A percentile compares a stretch with the other conserved stretches of the same genome.
Conservation (phyloP, 2,797 vertebrate species). For the Protonibea diacanthus region DNA sequence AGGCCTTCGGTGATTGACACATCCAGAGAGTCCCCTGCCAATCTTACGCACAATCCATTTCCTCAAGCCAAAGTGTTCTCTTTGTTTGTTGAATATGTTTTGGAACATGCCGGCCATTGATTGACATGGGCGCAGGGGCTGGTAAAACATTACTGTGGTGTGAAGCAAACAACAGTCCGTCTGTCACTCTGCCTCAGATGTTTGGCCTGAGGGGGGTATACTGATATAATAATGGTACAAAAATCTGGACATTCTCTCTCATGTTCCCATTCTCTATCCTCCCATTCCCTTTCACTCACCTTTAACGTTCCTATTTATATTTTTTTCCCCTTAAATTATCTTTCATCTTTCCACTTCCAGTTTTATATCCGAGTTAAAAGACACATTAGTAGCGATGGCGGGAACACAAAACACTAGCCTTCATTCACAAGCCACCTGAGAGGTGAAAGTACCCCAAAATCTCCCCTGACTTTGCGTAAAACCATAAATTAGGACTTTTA, state of each 20-base stretch:
- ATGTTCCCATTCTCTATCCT: conserved; percentile 63
- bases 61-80: conserved; percentile 87
- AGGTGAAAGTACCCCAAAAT: conserved; percentile 2
- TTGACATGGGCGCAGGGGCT: conserved; percentile 87
- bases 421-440: neutral
- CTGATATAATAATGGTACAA: conserved; percentile 74
- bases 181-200: conserved; percentile 85
- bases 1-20: conserved; percentile 75
- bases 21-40: conserved; percentile 76
- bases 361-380: neutral
- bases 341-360: conserved; percentile 15
- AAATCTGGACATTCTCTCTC: conserved; percentile 65
- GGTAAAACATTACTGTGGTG: conserved; percentile 87
- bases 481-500: neutral
- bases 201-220: conserved; percentile 82
- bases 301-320: conserved; percentile 7
- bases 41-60: conserved; percentile 81
- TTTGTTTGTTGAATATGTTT: conserved; percentile 90
- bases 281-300: conserved; percentile 32
- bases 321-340: conserved; percentile 15
- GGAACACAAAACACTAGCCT: neutral
- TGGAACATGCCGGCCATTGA: conserved; percentile 87
- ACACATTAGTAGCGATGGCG: neutral
- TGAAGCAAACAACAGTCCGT: conserved; percentile 83
- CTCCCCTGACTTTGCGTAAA: neutral